Conservation (phyloP, 2,888 invertebrate species). For the Noctua pronuba region DNA sequence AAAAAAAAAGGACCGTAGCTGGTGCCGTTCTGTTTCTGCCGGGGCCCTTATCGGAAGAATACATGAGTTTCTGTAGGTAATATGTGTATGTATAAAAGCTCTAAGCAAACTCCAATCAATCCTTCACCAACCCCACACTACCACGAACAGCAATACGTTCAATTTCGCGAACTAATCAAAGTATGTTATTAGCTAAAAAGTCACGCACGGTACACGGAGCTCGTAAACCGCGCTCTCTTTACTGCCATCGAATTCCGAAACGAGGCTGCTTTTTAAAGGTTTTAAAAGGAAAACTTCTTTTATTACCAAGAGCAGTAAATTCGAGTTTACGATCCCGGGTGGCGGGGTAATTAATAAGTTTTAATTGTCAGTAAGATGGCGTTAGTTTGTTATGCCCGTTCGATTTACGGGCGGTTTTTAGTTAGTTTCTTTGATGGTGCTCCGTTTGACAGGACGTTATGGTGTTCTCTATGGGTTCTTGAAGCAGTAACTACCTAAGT, state of each 20-base stretch:
- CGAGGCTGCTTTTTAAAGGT: slow-evolving; percentile 75
- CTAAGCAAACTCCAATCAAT: slow-evolving; percentile 2
- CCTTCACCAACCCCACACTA: slow-evolving; percentile 37
- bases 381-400: slow-evolving; percentile 68
- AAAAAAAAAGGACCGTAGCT: too few relatives aligned
- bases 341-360: slow-evolving; percentile 85
- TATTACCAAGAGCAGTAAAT: slow-evolving; percentile 74
- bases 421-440: slow-evolving; percentile 44
- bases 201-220: slow-evolving; percentile 75
- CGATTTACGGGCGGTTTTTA: slow-evolving; percentile 56
- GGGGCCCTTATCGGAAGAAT: neutral
- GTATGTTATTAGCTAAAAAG: slow-evolving; percentile 78
- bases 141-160: slow-evolving; percentile 58
- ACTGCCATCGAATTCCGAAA: slow-evolving; percentile 76
- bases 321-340: slow-evolving; percentile 81
- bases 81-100: neutral
- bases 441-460: slow-evolving; percentile 23
- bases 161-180: slow-evolving; percentile 78
- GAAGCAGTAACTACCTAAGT: neutral
- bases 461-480: slow-evolving; percentile 19
- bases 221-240: slow-evolving; percentile 73
- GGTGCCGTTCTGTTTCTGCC: too few relatives aligned
- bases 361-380: slow-evolving; percentile 77
- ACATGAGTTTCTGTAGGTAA: neutral
- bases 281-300: slow-evolving; percentile 85